A percentile compares a stretch with the other conserved stretches of the same genome.
phyloP scores from a whole-genome alignment of 2,113 vertebrate genomes.

The Calyptomena viridis region DNA sequence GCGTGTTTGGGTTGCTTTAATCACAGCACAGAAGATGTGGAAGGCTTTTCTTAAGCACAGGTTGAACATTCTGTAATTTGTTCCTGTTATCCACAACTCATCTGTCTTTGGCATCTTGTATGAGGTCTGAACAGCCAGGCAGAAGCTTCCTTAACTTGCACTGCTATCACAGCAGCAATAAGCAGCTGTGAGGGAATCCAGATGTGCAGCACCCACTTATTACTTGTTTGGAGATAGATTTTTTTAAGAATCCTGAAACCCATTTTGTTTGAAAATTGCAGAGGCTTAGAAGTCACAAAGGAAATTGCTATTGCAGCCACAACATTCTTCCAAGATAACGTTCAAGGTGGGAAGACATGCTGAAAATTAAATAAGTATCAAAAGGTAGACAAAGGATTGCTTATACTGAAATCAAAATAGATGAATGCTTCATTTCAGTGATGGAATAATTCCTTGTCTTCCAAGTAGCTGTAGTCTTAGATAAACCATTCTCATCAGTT shows the following conservation, averaged over 20 bases:
- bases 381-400: neutral
- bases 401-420: neutral
- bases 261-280: neutral
- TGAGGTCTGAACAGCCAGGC: neutral
- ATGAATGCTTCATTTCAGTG: neutral
- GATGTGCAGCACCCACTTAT: neutral
- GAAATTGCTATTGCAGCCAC: neutral
- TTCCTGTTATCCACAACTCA: neutral
- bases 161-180: neutral
- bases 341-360: neutral
- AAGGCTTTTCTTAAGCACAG: neutral
- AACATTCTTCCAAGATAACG: neutral
- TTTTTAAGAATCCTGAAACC: neutral
- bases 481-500: neutral
- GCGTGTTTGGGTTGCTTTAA: neutral
- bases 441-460: neutral
- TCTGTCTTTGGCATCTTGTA: neutral
- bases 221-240: neutral
- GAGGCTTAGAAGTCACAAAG: neutral
- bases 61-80: neutral
- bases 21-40: neutral
- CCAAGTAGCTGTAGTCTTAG: neutral
- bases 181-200: neutral
- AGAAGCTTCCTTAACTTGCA: neutral
- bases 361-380: neutral